Base-by-base conservation (phyloP, 2,113 vertebrate genomes). In the Eretmochelys imbricata region DNA sequence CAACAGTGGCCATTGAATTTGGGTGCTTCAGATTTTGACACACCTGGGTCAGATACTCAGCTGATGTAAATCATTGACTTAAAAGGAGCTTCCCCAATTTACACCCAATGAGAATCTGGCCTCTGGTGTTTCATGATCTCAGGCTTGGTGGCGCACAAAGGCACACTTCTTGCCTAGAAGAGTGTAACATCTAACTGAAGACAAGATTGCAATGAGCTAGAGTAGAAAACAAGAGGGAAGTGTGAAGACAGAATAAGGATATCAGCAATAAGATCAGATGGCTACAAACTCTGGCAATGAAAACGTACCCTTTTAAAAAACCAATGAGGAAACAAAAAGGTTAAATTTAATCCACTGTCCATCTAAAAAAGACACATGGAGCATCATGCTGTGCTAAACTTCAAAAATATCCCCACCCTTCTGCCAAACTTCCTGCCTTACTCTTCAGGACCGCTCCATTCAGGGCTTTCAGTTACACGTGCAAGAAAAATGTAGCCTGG, bases 171-270 rank as follows among this genome's bases (percentile, higher is more conserved):
- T 55, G 85, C 35, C 91, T 95, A 85, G 8, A 88, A 96, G 88
- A 95, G 92, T 94, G 92, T 95, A 69, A n/a, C 96, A 92, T 96
- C 96, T 97, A 96, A 94, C 85, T 96, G 96, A 24, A 92, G 89
- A 25, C 90, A 93, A 96, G 93, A 94, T 92, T 6, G 92, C 96
- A 94, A 94, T 95, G 48, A 92, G 93, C 88, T 80, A 85, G 87
- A 89, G 88, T 6, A 96, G 97, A 90, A 97, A 96, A 97, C 96
- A 96, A 87, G 95, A 96, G 96, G 97, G 95, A 97, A 95, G 96
- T 94, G 96, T 94, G 95, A 96, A 95, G 96, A 83, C 95, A 72
- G 89, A 88, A 81, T 2, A 95, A 96, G n/a, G 90, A 92, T 93
- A 79, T 65, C 19, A 88, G 94, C 90, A 93, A 83, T 97, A 96